These are phyloP conservation scores for Sphaeridia pumilis DNA, from an alignment of 2,888 invertebrate genomes.

Conservation along the genomic window DNA sequence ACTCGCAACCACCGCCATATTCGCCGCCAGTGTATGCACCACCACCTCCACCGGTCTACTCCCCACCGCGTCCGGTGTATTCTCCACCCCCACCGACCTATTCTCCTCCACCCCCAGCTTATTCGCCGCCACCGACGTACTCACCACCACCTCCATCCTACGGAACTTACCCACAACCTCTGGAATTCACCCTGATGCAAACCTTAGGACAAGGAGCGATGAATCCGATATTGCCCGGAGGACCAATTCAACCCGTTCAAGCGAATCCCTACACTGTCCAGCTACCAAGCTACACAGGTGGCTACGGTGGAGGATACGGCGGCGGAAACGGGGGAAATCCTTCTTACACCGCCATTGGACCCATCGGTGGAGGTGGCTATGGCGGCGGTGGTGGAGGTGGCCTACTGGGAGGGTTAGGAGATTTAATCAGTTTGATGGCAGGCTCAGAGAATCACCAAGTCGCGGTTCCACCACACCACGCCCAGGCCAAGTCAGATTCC, in stretches of 20 bases:
- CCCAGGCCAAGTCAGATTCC: too few relatives aligned
- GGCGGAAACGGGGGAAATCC: not conserved
- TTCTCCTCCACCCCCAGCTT: not conserved
- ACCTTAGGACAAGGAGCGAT: not conserved
- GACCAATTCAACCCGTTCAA: too few relatives aligned
- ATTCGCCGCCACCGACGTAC: not conserved
- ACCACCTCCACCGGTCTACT: not conserved
- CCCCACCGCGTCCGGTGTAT: not conserved
- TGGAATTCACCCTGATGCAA: not conserved
- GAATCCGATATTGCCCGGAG: not conserved
- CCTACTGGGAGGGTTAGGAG: not conserved
- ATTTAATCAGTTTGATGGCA: too few relatives aligned
- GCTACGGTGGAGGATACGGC: not conserved
- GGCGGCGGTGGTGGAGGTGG: not conserved
- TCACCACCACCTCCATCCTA: too few relatives aligned
- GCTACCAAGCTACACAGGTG: not conserved
- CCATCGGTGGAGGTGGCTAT: not conserved
- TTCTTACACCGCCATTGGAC: too few relatives aligned
- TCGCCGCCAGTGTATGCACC: too few relatives aligned
- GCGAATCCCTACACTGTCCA: not conserved
- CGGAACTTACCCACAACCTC: not conserved
- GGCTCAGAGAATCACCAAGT: too few relatives aligned
- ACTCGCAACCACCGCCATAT: too few relatives aligned
- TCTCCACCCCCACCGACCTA: not conserved
- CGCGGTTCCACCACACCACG: too few relatives aligned